Percentiles rank a stretch among this genome's conserved stretches.
phyloP scores from a whole-genome alignment of 2,113 vertebrate genomes.

The Entosphenus tridentatus region DNA sequence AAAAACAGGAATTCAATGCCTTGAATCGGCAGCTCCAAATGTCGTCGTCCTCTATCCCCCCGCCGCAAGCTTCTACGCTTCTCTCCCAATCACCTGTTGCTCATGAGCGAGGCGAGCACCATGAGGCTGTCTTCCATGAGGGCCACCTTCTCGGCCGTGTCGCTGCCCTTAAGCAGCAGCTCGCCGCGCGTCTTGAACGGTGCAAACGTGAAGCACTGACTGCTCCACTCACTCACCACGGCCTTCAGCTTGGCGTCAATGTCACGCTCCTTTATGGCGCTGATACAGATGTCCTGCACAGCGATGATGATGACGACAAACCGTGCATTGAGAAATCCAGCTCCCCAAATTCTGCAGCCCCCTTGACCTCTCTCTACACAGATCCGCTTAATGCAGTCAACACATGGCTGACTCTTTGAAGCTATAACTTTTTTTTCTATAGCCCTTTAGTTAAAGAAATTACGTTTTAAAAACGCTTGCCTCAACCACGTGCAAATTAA shows the following conservation, averaged over 20 bases:
- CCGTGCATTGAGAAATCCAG: too few relatives aligned
- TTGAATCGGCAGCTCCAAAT: too few relatives aligned
- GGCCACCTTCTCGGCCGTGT: slow-evolving; percentile 29
- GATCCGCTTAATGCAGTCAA: too few relatives aligned
- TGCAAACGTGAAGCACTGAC: slow-evolving; percentile 28
- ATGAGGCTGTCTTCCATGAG: slow-evolving; percentile 48
- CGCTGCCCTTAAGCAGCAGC: slow-evolving; percentile 38
- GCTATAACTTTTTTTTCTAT: too few relatives aligned
- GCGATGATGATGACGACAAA: slow-evolving; percentile 11
- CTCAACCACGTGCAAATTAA: too few relatives aligned
- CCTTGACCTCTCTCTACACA: too few relatives aligned
- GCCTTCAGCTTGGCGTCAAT: slow-evolving; percentile 43
- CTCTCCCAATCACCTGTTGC: slow-evolving; percentile 25
- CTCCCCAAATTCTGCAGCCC: too few relatives aligned
- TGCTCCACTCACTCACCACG: slow-evolving; percentile 32
- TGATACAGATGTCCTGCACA: slow-evolving; percentile 39
- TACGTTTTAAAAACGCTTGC: not conserved
- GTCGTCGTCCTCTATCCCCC: too few relatives aligned
- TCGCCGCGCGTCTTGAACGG: slow-evolving; percentile 40
- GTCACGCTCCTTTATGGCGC: slow-evolving; percentile 45
- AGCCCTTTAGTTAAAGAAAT: not conserved
- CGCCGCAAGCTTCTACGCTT: too few relatives aligned
- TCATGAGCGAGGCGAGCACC: slow-evolving; percentile 39
- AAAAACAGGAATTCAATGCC: not conserved
- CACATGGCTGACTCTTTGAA: too few relatives aligned